Conservation (phyloP, 2,797 vertebrate species). For the Delichon dasypus region DNA sequence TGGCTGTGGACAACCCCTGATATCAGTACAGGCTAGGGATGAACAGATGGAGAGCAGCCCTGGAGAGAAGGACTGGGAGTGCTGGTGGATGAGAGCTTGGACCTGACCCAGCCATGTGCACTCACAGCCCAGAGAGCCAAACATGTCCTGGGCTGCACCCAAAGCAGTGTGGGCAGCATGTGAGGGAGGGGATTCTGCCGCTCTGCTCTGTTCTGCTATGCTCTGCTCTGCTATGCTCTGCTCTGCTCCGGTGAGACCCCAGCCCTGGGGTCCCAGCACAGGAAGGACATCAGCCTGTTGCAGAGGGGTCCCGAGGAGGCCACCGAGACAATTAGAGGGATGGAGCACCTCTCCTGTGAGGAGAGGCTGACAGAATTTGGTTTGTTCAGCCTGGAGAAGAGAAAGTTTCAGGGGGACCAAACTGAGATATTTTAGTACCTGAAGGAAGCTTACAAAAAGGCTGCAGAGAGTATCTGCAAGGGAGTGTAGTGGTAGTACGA, state of each 20-base stretch:
- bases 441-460: not conserved
- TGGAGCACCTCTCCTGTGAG: not conserved
- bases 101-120: not conserved
- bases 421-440: not conserved
- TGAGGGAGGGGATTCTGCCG: not conserved
- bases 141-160: not conserved
- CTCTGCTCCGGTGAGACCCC: not conserved
- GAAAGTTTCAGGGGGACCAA: not conserved
- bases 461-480: not conserved
- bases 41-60: not conserved
- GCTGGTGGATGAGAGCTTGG: not conserved
- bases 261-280: not conserved
- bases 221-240: not conserved
- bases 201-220: not conserved
- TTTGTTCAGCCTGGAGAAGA: not conserved
- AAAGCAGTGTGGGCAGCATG: accelerated
- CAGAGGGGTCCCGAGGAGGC: not conserved
- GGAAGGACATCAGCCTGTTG: accelerated
- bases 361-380: not conserved
- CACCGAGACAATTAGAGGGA: not conserved
- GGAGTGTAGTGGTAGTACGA: not conserved
- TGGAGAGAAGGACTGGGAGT: not conserved
- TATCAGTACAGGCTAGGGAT: accelerated
- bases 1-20: not conserved
- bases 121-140: not conserved